phyloP scores from a whole-genome alignment of 2,888 invertebrate genomes.

The Coleophora flavipennella region DNA sequence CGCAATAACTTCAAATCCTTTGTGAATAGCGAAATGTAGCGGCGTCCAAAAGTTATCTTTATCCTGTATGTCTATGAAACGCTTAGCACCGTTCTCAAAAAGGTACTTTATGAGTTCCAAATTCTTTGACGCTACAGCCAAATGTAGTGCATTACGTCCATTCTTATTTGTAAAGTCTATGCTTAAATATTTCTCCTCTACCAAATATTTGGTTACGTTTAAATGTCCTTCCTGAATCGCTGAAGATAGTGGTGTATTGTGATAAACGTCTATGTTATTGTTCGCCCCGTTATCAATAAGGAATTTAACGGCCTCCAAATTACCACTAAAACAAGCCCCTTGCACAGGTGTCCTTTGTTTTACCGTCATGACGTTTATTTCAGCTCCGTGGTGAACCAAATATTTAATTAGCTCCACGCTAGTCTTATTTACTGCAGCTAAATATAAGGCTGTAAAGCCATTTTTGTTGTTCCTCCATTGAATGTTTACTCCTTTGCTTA shows the following conservation, averaged over 20 bases:
- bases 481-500: too few species aligned
- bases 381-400: conserved; percentile 1
- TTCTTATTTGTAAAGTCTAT: background rate
- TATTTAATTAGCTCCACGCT: background rate
- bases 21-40: conserved; percentile 1
- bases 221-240: conserved; percentile 2
- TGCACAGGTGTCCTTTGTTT: conserved; percentile 1
- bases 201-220: conserved; percentile 3
- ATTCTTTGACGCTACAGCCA: conserved; percentile 4
- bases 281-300: conserved; percentile 1
- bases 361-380: background rate
- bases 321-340: conserved; percentile 1
- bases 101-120: conserved; percentile 5
- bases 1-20: conserved; percentile 1
- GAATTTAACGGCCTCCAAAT: conserved; percentile 1
- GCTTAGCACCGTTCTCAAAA: background rate
- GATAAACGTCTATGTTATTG: conserved; percentile 1
- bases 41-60: conserved; percentile 3
- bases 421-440: background rate
- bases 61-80: conserved; percentile 2
- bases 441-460: conserved; percentile 3
- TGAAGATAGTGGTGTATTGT: background rate
- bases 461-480: background rate
- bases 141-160: conserved; percentile 1
- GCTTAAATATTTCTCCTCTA: conserved; percentile 3